Conservation (phyloP, 2,888 invertebrate genomes). For the Penaeus monodon region DNA sequence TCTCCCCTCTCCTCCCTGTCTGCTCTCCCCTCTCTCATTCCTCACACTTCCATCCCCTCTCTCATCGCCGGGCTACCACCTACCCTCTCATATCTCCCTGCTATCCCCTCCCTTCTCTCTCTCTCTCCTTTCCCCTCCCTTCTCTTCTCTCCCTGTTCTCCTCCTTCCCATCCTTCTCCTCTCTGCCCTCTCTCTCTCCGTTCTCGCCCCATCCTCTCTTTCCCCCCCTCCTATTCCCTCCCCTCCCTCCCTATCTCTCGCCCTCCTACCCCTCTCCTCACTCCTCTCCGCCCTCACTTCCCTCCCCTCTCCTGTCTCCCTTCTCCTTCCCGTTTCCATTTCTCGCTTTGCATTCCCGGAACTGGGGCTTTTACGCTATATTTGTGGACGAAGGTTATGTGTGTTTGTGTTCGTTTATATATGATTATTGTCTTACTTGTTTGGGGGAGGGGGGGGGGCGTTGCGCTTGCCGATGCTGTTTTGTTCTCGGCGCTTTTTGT, state of each 20-base stretch:
- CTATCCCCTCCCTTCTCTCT: not conserved
- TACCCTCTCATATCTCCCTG: not conserved
- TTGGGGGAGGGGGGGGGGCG: no score
- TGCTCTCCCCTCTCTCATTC: not conserved
- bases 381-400: no score
- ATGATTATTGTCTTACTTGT: no score
- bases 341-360: not conserved
- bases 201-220: not conserved
- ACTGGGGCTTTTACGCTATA: no score
- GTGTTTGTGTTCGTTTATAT: no score
- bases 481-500: no score
- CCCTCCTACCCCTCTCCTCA: not conserved
- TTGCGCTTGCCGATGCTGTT: no score
- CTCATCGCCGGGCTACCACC: no score
- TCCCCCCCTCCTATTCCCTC: no score
- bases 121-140: not conserved
- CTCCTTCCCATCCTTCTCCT: not conserved
- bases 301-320: not conserved
- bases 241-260: not conserved
- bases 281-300: not conserved
- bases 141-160: not conserved
- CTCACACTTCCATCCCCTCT: not conserved
- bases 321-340: no score
- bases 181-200: not conserved
- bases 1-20: no score